Percentiles rank a stretch among this genome's conserved stretches.
phyloP scores from a whole-genome alignment of 35 echinoderm and acorn worm genomes.

The Strongylocentrotus purpuratus region DNA sequence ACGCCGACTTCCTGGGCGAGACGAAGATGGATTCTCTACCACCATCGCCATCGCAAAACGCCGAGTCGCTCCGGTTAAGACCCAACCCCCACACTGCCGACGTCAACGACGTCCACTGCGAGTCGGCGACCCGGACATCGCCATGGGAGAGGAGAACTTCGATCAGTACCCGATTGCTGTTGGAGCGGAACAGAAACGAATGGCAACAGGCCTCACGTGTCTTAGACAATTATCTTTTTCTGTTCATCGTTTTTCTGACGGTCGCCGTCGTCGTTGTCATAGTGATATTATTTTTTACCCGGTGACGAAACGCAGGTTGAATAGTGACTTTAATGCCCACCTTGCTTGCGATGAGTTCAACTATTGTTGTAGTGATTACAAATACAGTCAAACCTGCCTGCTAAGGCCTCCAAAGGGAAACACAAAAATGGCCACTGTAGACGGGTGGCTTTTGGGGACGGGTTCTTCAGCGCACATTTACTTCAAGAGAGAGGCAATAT shows the following conservation, averaged over 20 bases:
- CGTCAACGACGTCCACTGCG: neutral
- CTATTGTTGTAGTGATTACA: neutral
- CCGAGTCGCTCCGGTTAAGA: neutral
- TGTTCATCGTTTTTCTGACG: neutral
- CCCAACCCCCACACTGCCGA: neutral
- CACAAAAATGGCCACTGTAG: neutral
- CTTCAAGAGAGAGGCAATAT: no score
- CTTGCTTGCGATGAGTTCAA: neutral
- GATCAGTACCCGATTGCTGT: neutral
- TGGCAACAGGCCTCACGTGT: neutral
- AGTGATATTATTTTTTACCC: neutral
- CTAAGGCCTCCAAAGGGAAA: neutral
- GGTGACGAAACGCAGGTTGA: neutral
- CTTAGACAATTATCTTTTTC: constrained; percentile 5
- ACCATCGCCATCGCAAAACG: neutral
- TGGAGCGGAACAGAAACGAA: constrained; percentile 17
- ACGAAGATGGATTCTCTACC: neutral
- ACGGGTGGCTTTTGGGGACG: neutral
- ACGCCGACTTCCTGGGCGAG: neutral
- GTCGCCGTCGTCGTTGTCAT: neutral
- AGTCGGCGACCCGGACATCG: neutral
- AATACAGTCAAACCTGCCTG: neutral
- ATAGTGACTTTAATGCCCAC: neutral
- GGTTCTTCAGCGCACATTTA: no score
- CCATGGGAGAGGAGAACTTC: neutral